Percentiles rank a stretch among this genome's conserved stretches.
phyloP scores from a whole-genome alignment of 2,113 vertebrate species.

The Dunckerocampus dactyliophorus region DNA sequence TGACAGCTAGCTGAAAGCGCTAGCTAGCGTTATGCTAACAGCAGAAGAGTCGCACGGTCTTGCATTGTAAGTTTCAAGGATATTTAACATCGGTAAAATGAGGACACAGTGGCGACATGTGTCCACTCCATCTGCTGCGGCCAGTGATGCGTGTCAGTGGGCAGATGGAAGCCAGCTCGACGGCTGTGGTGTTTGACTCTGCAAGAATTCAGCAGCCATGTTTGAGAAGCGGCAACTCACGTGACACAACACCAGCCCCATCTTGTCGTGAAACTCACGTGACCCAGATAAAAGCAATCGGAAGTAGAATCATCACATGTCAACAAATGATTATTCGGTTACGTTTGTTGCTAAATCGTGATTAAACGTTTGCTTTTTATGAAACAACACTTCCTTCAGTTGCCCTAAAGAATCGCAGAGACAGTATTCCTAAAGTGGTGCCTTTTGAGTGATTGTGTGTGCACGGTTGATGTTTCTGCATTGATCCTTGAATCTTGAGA shows the following conservation, averaged over 20 bases:
- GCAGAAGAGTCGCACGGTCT: conserved; percentile 2
- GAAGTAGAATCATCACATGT: background rate
- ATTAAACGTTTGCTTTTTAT: too few relatives aligned
- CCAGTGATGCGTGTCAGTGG: conserved; percentile 11
- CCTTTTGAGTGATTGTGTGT: too few relatives aligned
- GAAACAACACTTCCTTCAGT: too few relatives aligned
- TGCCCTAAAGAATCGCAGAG: too few relatives aligned
- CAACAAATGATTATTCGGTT: too few relatives aligned
- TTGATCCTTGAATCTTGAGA: too few relatives aligned
- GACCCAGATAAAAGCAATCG: background rate
- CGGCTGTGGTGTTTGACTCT: conserved; percentile 33
- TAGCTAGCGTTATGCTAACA: conserved; percentile 42
- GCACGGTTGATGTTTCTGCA: too few relatives aligned
- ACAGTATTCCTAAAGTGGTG: too few relatives aligned
- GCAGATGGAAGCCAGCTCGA: conserved; percentile 11
- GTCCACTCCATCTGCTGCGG: conserved; percentile 7
- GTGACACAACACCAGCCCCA: conserved; percentile 60
- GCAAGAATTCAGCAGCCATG: conserved; percentile 61
- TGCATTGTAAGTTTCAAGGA: conserved; percentile 9
- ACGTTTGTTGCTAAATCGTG: too few relatives aligned
- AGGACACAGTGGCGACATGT: background rate
- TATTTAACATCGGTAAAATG: background rate
- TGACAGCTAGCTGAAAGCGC: conserved; percentile 21
- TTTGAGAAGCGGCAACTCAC: conserved; percentile 65
- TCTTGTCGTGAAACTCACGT: conserved; percentile 44